Percentiles rank a stretch among this genome's conserved stretches.
phyloP scores from a whole-genome alignment of 2,113 vertebrate species.

The Macrotis lagotis region DNA sequence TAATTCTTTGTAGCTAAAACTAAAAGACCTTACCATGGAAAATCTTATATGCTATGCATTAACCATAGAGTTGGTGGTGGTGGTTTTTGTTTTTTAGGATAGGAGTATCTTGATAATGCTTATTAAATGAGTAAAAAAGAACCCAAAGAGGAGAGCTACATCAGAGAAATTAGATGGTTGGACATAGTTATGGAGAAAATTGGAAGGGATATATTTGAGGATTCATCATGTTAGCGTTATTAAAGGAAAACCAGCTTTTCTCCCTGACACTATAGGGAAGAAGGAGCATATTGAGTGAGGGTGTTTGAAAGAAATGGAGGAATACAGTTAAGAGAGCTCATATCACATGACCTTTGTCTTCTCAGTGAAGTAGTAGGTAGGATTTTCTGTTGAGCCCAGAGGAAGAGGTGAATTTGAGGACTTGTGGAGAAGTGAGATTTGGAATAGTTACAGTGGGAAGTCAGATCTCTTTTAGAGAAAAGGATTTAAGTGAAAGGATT shows the following conservation, averaged over 20 bases:
- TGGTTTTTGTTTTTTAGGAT: not conserved
- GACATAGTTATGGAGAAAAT: not conserved
- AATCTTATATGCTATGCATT: too few relatives aligned
- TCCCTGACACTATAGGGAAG: not conserved
- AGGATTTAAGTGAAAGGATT: not conserved
- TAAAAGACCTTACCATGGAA: too few relatives aligned
- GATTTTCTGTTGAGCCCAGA: not conserved
- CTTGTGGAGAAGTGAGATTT: not conserved
- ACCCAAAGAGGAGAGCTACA: not conserved
- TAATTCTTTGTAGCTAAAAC: too few relatives aligned
- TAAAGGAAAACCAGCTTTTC: not conserved
- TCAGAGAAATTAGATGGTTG: not conserved
- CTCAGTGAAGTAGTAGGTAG: not conserved
- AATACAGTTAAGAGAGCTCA: not conserved
- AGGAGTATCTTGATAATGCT: not conserved
- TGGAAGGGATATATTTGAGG: not conserved
- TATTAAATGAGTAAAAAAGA: not conserved
- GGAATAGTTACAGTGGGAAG: not conserved
- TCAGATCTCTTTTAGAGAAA: not conserved
- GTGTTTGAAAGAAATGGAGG: not conserved
- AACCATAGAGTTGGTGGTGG: not conserved
- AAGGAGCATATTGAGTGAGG: not conserved
- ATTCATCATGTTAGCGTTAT: not conserved
- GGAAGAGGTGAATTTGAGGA: not conserved
- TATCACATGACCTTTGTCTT: not conserved